A percentile compares a stretch with the other conserved stretches of the same genome.
These are phyloP conservation scores for Agrotis segetum DNA, from an alignment of 2,888 invertebrate genomes.

Conservation along the genomic window DNA sequence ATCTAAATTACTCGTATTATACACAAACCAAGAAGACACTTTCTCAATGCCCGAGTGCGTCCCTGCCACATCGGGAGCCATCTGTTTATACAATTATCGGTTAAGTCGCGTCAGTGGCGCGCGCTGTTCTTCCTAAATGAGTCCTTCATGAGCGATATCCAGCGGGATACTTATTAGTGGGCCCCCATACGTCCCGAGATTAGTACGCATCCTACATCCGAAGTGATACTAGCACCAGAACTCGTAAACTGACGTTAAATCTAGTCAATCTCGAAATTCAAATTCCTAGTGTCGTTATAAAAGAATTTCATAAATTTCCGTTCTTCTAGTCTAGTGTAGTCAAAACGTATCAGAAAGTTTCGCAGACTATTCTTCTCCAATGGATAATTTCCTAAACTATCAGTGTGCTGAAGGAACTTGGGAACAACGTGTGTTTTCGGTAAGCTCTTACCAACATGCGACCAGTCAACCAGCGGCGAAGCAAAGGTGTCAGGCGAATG, in stretches of 20 bases:
- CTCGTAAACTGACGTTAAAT: constrained; percentile 1
- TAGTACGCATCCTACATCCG: constrained; percentile 80
- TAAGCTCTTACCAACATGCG: constrained; percentile 72
- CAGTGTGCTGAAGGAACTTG: constrained; percentile 80
- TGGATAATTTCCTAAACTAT: constrained; percentile 83
- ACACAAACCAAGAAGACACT: constrained; percentile 9
- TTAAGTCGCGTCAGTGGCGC: constrained; percentile 87
- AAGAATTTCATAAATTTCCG: too few species aligned
- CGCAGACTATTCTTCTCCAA: not conserved
- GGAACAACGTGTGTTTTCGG: constrained; percentile 78
- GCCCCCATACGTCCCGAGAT: constrained; percentile 77
- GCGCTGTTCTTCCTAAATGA: constrained; percentile 90
- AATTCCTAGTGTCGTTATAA: too few species aligned
- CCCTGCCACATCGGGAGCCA: constrained; percentile 82
- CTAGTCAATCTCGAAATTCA: not conserved
- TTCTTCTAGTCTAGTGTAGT: not conserved
- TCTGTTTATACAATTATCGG: constrained; percentile 91
- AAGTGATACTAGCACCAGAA: constrained; percentile 39
- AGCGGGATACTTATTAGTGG: constrained; percentile 85
- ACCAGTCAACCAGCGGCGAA: constrained; percentile 83
- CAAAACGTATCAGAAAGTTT: not conserved
- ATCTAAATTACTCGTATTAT: too few species aligned
- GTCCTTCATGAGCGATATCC: constrained; percentile 87
- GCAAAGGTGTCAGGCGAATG: constrained; percentile 95
- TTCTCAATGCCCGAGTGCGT: constrained; percentile 67